Percentiles rank a stretch among this genome's conserved stretches.
phyloP scores from a whole-genome alignment of 2,888 invertebrate species.

The Trileptium ribeirensis region DNA sequence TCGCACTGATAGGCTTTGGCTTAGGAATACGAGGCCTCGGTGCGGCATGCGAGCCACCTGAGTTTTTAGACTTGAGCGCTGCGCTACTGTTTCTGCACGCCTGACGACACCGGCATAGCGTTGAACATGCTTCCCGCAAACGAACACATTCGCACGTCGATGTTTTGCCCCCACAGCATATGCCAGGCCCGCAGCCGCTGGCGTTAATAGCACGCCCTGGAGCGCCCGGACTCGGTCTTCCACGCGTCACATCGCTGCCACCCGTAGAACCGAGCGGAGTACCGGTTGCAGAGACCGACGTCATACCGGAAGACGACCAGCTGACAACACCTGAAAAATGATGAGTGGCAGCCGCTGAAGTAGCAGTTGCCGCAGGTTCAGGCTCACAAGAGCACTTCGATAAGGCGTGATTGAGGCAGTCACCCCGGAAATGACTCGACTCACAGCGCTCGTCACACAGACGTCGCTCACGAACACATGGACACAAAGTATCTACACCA shows the following conservation, averaged over 20 bases:
- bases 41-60: background rate
- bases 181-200: conserved; percentile 35
- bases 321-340: no score
- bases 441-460: conserved; percentile 52
- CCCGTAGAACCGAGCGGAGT: background rate
- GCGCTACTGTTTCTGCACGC: conserved; percentile 47
- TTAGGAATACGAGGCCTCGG: background rate
- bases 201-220: background rate
- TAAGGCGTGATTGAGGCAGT: conserved; percentile 50
- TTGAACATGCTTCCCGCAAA: conserved; percentile 49
- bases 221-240: background rate
- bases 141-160: conserved; percentile 46
- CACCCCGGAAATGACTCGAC: conserved; percentile 48
- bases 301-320: no score
- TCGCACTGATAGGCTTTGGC: conserved; percentile 42
- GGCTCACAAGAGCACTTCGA: conserved; percentile 51
- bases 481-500: conserved; percentile 45
- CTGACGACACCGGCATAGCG: conserved; percentile 49
- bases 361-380: conserved; percentile 35
- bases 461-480: conserved; percentile 46
- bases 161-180: conserved; percentile 37
- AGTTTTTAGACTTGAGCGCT: background rate
- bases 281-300: background rate
- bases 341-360: background rate
- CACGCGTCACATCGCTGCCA: background rate